Conservation (phyloP, 1,140 invertebrate species). For the Scaptomyza hsui region DNA sequence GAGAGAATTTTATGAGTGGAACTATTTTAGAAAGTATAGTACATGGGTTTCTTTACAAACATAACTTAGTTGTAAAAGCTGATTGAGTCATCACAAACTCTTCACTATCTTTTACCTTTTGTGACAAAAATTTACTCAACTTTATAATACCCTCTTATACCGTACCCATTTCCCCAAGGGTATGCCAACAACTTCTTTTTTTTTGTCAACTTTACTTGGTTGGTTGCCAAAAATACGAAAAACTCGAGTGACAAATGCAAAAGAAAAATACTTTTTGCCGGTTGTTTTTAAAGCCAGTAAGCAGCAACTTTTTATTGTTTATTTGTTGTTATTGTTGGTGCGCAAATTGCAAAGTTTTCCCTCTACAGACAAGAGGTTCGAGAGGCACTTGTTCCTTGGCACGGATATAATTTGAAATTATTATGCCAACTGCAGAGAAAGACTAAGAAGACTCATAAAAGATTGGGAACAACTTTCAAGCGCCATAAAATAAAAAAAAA, state of each 20-base stretch:
- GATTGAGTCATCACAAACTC: too few species aligned
- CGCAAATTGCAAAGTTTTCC: conserved; percentile 55
- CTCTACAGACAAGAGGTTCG: conserved; percentile 8
- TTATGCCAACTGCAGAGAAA: conserved; percentile 36
- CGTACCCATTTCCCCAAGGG: neutral
- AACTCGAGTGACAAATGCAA: conserved; percentile 35
- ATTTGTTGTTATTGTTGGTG: conserved; percentile 19
- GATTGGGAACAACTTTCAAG: conserved; percentile 38
- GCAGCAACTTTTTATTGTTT: conserved; percentile 38
- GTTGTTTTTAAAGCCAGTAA: conserved; percentile 49
- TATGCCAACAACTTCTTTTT: conserved; percentile 10
- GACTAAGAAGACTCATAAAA: conserved; percentile 33
- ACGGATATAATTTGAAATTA: conserved; percentile 48
- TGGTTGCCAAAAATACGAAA: neutral
- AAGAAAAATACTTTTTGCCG: conserved; percentile 39
- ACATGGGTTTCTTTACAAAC: too few species aligned
- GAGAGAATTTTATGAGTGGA: too few species aligned
- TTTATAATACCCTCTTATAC: neutral
- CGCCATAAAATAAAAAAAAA: conserved; percentile 27
- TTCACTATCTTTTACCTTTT: too few species aligned
- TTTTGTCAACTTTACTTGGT: neutral
- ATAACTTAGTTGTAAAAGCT: too few species aligned
- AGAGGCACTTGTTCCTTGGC: conserved; percentile 6
- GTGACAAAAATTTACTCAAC: neutral
- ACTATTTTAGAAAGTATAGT: too few species aligned